Evolutionary conservation across 1,140 invertebrate genomes (phyloP), one percentile per base, ranked within the genome.

Genomic region (Papilio polyxenes): DNA sequence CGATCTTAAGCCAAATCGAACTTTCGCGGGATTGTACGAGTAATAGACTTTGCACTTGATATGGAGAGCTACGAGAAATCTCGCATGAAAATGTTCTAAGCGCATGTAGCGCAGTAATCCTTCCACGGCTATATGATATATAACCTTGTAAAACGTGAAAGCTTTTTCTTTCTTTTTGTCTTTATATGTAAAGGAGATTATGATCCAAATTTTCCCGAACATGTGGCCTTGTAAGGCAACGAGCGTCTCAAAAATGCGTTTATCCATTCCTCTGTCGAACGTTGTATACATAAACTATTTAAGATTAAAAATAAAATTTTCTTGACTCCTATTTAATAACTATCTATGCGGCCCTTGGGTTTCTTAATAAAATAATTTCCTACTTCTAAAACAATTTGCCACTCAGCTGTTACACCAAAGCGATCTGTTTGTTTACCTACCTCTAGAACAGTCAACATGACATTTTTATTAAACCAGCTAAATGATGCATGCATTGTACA

Each of bases 31-130:
- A 10, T 31, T 37, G 62, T 31, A 31, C 23, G 23, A 31, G 23
- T 65, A 65, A 65, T 31, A 65, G 62, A 65, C 20, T 65, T 65
- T 65, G 62, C 11, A 65, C 23, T 65, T 65, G 62, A 65, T 65
- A 20, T 65, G 9, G 23, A 65, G 62, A 13, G 62, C 23, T 31
- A 65, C 23, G 23, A 11, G 31, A 65, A 65, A 65, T 65, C 23
- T 65, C 23, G 20, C 20, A 3, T 65, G 62, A 31, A 65, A 65
- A 65, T 65, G 23, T 65, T 65, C 62, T 31, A 65, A 65, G 62
- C 62, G 5, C 23, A 2, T 65, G 23, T 31, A 31, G 23, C 62
- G 10, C 23, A 65, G 23, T 65, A 65, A 31, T 65, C 23, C 62
- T 65, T 31, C 62, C 11, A 23, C 62, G 20, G 56, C 56, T 59